Base-by-base conservation (phyloP, 1,140 invertebrate genomes). In the Macrotrachela quadricornifera region DNA sequence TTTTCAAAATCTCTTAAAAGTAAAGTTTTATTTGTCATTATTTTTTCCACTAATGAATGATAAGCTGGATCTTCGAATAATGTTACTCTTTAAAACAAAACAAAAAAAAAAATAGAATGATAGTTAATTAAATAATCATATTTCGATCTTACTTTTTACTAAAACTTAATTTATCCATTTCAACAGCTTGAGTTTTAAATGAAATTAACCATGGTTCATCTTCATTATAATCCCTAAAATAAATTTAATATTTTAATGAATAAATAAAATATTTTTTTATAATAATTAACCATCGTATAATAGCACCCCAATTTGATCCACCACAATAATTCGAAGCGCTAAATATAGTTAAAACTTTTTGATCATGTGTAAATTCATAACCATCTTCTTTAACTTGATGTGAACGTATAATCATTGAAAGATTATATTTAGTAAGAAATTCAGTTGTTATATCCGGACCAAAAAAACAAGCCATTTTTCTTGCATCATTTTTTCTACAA, bases 271-370 rank as follows among this genome's bases (percentile, higher is more conserved):
- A 1, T 54, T 49, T 46, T 56, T 47, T 6, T 54, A 56, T 18
- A 30, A 55, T 49, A 6, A 53, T 16, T 13, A 53, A 71, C 6
- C 85, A 71, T 62, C 82, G 82, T 57, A 85, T 67, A 63, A 84
- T 85, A 3, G 83, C 83, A 0, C 83, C 83, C 60, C 83, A 81
- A 62, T 85, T 85, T 4, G 80, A 83, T 1, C 83, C 83, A 21
- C 81, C 71, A 66, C 85, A 85, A 63, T 85, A 85, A 65, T 85
- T 85, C 1, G 82, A 85, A 1, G 83, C 83, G 8, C 82, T 85
- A 67, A 85, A 85, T 57, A 85, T 81, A 43, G 83, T 85, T 53
- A 85, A 77, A 50, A 82, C 79, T 16, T 15, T 18, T 44, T 9
- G 2, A 18, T 44, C 43, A 44, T 44, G 43, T 15, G 15, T 16